phyloP scores from a whole-genome alignment of 2,113 vertebrate genomes.

The Toxotes jaculatrix region DNA sequence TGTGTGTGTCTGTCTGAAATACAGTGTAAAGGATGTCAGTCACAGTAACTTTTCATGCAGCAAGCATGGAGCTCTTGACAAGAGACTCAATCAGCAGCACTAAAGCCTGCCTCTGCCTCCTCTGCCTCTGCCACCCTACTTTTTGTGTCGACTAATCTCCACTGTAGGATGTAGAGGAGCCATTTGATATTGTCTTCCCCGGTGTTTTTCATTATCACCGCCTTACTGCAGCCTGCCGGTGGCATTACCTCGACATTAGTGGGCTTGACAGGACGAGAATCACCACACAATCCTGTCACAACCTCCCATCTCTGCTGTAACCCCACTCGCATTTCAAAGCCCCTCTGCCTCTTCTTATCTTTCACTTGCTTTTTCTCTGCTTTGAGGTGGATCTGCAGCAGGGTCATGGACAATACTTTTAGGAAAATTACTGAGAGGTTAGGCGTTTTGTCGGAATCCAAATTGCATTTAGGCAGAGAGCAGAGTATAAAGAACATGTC shows the following conservation, averaged over 20 bases:
- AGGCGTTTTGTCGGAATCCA: constrained; percentile 42
- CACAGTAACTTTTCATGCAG: constrained; percentile 73
- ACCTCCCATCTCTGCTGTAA: constrained; percentile 85
- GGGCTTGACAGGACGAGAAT: constrained; percentile 93
- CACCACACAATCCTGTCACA: constrained; percentile 94
- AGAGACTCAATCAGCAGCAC: constrained; percentile 83
- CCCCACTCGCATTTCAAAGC: constrained; percentile 78
- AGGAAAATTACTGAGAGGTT: constrained; percentile 48
- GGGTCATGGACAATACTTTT: constrained; percentile 64
- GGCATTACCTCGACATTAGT: constrained; percentile 95
- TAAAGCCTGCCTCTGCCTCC: constrained; percentile 79
- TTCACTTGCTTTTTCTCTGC: constrained; percentile 55
- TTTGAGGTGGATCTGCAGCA: constrained; percentile 55
- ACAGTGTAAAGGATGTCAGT: constrained; percentile 73
- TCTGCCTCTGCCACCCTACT: constrained; percentile 72
- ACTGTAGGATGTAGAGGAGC: constrained; percentile 95
- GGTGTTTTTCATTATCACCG: constrained; percentile 99
- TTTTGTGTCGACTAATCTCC: constrained; percentile 81
- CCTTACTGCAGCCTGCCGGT: constrained; percentile 93
- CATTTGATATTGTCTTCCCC: constrained; percentile 99
- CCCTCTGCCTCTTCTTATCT: constrained; percentile 68
- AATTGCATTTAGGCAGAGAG: constrained; percentile 45
- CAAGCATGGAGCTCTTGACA: constrained; percentile 76
- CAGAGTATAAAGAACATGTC: constrained; percentile 36
- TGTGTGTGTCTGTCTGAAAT: constrained; percentile 32